A percentile compares a stretch with the other conserved stretches of the same genome.
Conservation (phyloP, 2,113 vertebrate species). For the Corythornis vintsioides region DNA sequence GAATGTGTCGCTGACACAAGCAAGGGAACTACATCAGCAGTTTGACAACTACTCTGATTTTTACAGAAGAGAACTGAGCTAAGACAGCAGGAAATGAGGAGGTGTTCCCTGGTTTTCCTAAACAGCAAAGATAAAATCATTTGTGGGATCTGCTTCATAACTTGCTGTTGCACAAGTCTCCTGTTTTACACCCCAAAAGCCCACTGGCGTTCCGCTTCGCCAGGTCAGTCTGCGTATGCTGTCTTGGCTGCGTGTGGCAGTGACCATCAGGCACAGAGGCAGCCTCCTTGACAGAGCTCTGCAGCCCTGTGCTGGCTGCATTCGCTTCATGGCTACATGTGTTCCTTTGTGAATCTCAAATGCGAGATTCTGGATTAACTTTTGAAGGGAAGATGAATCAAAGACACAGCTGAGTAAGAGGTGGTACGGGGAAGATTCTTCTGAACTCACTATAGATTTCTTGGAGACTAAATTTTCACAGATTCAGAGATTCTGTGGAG, state of each 20-base stretch:
- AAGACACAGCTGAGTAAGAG: background rate
- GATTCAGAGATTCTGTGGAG: background rate
- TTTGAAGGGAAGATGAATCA: background rate
- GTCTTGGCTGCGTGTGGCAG: background rate
- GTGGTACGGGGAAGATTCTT: background rate
- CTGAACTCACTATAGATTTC: background rate
- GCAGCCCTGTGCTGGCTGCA: background rate
- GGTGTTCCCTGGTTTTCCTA: background rate
- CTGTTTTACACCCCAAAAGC: background rate
- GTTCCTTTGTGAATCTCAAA: background rate
- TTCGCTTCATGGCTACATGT: background rate
- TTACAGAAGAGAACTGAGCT: background rate
- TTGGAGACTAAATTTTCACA: background rate
- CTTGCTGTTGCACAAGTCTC: background rate
- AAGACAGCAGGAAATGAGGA: constrained; percentile 17
- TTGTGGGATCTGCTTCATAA: background rate
- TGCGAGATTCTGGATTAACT: background rate
- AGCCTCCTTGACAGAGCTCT: background rate
- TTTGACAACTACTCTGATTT: constrained; percentile 29
- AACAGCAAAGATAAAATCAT: background rate
- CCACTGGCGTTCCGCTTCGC: background rate
- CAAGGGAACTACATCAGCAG: constrained; percentile 5
- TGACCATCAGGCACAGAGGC: background rate
- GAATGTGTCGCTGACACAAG: background rate
- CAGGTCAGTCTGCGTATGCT: accelerated